Evolutionary conservation across 2,888 invertebrate species (phyloP).

Genomic region (Drosophila leonis): DNA sequence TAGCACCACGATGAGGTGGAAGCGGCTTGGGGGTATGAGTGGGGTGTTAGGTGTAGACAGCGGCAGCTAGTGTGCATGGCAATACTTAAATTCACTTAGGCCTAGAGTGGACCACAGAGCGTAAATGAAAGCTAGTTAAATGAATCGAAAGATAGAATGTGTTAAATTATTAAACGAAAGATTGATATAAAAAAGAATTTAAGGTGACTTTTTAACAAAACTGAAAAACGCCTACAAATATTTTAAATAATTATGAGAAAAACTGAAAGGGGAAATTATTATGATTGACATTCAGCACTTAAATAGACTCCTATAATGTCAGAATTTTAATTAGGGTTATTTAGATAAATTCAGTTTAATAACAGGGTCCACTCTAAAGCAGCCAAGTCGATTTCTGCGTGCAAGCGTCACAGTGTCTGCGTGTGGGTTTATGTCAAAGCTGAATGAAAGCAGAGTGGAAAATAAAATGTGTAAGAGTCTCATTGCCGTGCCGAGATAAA

Average conservation of each 20-base stretch:
- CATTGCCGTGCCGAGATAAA: conserved; percentile 69
- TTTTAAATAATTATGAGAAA: no score
- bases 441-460: conserved; percentile 61
- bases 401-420: conserved; percentile 41
- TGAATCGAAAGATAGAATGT: neutral
- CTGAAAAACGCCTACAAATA: no score
- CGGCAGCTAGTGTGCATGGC: conserved; percentile 29
- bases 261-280: no score
- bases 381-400: conserved; percentile 35
- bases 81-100: conserved; percentile 41
- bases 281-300: no score
- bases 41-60: conserved; percentile 2
- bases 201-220: no score
- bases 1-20: neutral
- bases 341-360: neutral
- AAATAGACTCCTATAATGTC: no score
- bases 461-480: conserved; percentile 76
- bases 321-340: no score
- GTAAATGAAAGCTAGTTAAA: neutral
- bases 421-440: conserved; percentile 62
- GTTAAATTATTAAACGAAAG: neutral
- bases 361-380: conserved; percentile 42
- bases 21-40: neutral
- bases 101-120: conserved; percentile 41
- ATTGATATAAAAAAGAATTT: neutral